A percentile compares a stretch with the other conserved stretches of the same genome.
Conservation (phyloP, 2,888 invertebrate species). For the Drosophila mimetica region DNA sequence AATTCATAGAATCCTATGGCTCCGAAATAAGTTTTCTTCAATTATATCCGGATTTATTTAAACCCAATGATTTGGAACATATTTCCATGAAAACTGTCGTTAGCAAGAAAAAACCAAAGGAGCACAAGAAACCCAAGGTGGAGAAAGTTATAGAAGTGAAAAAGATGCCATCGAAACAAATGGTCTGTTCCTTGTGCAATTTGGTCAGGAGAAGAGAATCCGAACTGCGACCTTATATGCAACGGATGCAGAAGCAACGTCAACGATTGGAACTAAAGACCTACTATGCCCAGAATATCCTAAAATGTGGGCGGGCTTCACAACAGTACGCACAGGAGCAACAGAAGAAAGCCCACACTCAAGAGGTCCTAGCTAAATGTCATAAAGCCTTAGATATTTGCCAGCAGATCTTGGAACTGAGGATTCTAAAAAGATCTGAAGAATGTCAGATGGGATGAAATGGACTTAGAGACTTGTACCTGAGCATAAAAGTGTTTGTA, state of each 20-base stretch:
- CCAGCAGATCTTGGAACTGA: conserved; percentile 10
- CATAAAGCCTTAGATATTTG: conserved; percentile 16
- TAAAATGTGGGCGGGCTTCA: not conserved
- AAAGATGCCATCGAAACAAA: not conserved
- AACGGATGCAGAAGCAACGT: conserved; percentile 27
- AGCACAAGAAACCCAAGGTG: not conserved
- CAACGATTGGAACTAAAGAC: conserved; percentile 33
- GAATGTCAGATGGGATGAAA: not conserved
- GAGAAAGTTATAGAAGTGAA: not conserved
- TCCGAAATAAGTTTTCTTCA: not conserved
- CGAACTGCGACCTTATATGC: conserved; percentile 43
- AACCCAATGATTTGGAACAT: not conserved
- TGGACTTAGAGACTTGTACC: too few relatives aligned
- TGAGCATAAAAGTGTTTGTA: too few relatives aligned
- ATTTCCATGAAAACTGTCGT: not conserved
- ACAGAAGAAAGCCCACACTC: not conserved
- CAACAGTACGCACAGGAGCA: not conserved
- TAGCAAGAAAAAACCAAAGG: not conserved
- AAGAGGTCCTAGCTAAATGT: conserved; percentile 7
- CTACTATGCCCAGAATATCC: conserved; percentile 41
- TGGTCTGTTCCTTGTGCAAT: conserved; percentile 18
- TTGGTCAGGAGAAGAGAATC: conserved; percentile 3
- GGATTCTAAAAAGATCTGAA: not conserved
- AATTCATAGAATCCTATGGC: not conserved
- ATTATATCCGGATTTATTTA: not conserved